Evolutionary conservation across 2,797 vertebrate genomes (phyloP), one percentile per base, ranked within the genome.

Genomic region (Carapus acus): DNA sequence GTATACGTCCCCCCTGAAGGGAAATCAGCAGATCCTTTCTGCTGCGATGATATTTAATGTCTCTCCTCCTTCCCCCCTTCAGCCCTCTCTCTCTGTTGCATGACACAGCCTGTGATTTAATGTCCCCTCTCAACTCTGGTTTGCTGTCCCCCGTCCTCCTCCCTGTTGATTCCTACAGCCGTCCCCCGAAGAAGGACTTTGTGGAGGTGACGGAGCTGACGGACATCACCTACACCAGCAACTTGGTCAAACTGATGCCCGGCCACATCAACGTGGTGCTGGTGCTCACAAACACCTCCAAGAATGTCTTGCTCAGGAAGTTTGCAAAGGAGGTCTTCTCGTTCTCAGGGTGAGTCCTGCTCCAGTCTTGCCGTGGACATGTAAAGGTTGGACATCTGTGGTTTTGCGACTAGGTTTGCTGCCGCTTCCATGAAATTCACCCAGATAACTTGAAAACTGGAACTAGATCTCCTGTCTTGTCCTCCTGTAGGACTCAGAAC

Each of bases 141-240:
- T 9, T 11, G 2, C 8, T 49, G 6, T 63, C 17, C 29, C 23
- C 16, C 13, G 31, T 1, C 23, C 8, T 39, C 3, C 1, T 6
- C 34, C 2, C 36, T 20, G 4, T 55, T 55, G 47, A 21, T 51
- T 18, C 48, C 3, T 48, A 41, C 61, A 88, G 84, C 77, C 93
- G 90, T 65, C 74, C 91, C 42, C 92, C 93, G 11, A 95, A 89
- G 53, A 96, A 95, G 74, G 91, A 91, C 73, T 96, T 94, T 54
- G 93, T 98, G 11, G 93, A 98, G 73, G 94, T 98, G 51, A 97
- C 94, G 0, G 95, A 98, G 71, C 86, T 98, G 31, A 98, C 95
- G 0, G 90, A 96, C 34, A 77, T 96, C 41, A 98, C 93, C 1
- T 96, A 98, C 76, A 91, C 68, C 74, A 96, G 94, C 53, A 97